Evolutionary conservation across 2,797 vertebrate genomes (phyloP), one percentile per base, ranked within the genome.

Genomic region (Rhinichthys osculus): DNA sequence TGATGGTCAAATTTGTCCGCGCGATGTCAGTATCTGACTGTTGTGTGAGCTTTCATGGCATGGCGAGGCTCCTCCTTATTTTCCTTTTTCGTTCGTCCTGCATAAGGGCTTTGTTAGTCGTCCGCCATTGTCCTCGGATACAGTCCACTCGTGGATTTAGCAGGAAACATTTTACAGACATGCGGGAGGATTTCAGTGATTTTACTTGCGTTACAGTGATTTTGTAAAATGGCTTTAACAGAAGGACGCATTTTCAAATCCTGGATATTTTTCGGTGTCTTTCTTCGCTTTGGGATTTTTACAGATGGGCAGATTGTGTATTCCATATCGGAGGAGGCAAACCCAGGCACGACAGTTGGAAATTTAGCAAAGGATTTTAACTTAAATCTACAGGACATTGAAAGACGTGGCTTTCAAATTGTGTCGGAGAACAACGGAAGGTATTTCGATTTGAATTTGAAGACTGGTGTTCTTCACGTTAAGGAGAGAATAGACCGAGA

Each of bases 241-340:
- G 9, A 42, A 21, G 35, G 33, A 59, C 42, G 44, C 1, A 19
- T 8, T 62, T 69, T 38, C 42, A 40, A 52, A 5, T 33, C 30
- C 5, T 81, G 70, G 59, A 52, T 84, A 21, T 86, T 50, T 78
- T 50, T 80, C 21, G 72, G 3, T 50, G 40, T 85, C 47, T 33
- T 89, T 76, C 27, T 88, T 64, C 0, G 79, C 42, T 81, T 85
- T 44, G 88, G 91, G 84, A 91, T 91, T 85, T 88, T 90, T n/a
- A 92, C 90, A n/a, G 90, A 89, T 33, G 94, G 92, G 14, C 95
- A 93, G 92, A 90, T 96, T 76, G 93, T 94, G 5, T 98, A 97
- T 91, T 95, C 96, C 0, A 91, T 97, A 81, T 95, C 90, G 67
- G 97, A 98, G 93, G 97, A 98, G 91, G 92, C 95, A 86, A 95